Evolutionary conservation across 2,797 vertebrate genomes (phyloP), one percentile per base, ranked within the genome.

Genomic region (Onychomys leucogaster): DNA sequence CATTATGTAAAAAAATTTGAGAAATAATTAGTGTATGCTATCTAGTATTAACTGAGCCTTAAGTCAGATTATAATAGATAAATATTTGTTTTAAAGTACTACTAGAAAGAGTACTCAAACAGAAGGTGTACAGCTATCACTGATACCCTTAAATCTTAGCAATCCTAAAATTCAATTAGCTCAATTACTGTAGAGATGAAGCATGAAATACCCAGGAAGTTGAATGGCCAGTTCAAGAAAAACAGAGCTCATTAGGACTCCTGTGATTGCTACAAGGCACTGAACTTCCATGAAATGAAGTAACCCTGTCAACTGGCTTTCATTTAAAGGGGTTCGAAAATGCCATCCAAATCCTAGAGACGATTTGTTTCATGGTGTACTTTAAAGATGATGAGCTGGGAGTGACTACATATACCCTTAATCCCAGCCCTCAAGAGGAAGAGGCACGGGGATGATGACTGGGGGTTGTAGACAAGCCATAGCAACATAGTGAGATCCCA

Each of bases 41-140:
- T 55, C 77, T 52, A 27, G 19, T 73, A 71, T 59, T 89, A 95
- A 86, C 11, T 84, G 55, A 90, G 84, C 0, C 27, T 71, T 69
- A 19, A 75, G 13, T 25, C 25, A 91, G 16, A 75, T 78, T 92
- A 73, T 13, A 52, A 71, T 11, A 87, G 12, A 89, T 12, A 71
- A 78, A 92, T 63, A 83, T 77, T 91, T 76, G 12, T 81, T 78
- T 87, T 91, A 93, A 86, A 91, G 32, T 83, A 89, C 86, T 29
- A 59, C 49, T 96, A 89, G 13, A 91, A 90, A 81, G 34, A 89
- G 75, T 34, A 73, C 6, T 46, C 93, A 75, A 59, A 59, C 67
- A 67, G 67, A 91, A 91, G 55, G 27, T 67, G 16, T 73, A 91
- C 46, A 73, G 5, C 34, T 85, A 90, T 11, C 5, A 12, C 0